Conservation (phyloP, 2,113 vertebrate species). For the Platichthys stellatus region DNA sequence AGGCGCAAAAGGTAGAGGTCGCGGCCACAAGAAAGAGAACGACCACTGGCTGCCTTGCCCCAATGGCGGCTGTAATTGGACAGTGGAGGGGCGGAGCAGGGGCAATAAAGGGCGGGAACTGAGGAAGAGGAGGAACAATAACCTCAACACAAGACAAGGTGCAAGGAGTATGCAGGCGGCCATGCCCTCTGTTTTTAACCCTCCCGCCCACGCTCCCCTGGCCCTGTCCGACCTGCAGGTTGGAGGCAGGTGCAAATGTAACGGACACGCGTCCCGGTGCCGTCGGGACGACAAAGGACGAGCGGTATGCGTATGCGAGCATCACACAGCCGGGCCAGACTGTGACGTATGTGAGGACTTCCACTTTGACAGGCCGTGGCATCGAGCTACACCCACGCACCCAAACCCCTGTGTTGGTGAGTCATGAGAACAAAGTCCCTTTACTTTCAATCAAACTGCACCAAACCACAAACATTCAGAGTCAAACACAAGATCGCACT, state of each 20-base stretch:
- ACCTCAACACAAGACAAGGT: constrained; percentile 48
- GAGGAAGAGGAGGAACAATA: constrained; percentile 81
- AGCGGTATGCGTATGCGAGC: constrained; percentile 83
- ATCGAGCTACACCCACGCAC: constrained; percentile 85
- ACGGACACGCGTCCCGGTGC: constrained; percentile 87
- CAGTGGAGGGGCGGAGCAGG: constrained; percentile 61
- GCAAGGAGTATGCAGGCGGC: constrained; percentile 51
- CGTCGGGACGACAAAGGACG: constrained; percentile 75
- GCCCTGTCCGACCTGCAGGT: constrained; percentile 87
- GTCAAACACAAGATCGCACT: no score
- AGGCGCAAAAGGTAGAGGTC: constrained; percentile 59
- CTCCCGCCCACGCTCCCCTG: constrained; percentile 44
- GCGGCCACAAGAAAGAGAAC: constrained; percentile 66
- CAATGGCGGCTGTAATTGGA: constrained; percentile 73
- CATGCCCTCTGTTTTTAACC: constrained; percentile 23
- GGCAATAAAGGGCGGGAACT: constrained; percentile 73
- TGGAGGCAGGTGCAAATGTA: constrained; percentile 88
- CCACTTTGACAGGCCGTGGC: constrained; percentile 87
- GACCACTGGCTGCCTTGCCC: constrained; percentile 68
- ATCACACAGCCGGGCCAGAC: constrained; percentile 86
- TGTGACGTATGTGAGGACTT: constrained; percentile 87
- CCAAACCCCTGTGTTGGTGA: constrained; percentile 88
- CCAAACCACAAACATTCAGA: no score
- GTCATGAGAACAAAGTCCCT: constrained; percentile 41
- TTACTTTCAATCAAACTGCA: no score